Evolutionary conservation across 2,113 vertebrate species (phyloP).

Genomic region (Grammomys surdaster): DNA sequence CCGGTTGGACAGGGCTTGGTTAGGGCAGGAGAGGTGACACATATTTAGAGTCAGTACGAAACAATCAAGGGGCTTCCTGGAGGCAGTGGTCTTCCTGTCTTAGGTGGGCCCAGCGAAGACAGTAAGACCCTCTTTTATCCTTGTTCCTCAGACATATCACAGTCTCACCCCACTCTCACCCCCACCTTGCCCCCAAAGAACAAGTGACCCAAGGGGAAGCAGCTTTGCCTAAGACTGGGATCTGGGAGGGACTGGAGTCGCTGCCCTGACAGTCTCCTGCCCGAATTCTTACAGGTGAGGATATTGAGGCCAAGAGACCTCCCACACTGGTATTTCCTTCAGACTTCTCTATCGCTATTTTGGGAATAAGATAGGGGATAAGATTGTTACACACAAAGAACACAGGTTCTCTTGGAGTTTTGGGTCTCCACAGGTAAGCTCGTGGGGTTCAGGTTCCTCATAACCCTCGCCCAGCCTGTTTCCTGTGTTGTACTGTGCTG

Average conservation of each 20-base stretch:
- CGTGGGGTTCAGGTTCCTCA: neutral
- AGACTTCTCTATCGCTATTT: neutral
- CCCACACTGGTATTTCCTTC: neutral
- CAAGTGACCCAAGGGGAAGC: neutral
- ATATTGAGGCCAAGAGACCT: neutral
- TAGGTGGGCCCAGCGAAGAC: neutral
- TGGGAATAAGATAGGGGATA: neutral
- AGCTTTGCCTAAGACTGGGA: neutral
- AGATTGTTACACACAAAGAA: neutral
- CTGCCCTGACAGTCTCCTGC: too few relatives aligned
- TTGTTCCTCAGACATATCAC: neutral
- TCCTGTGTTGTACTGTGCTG: neutral
- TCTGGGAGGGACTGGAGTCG: neutral
- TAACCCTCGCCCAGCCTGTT: too few relatives aligned
- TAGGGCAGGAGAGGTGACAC: neutral
- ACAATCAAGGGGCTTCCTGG: neutral
- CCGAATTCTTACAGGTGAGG: neutral
- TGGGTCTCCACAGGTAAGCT: neutral
- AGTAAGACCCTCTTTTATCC: neutral
- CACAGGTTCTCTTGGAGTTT: neutral
- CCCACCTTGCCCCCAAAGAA: neutral
- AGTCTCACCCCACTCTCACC: too few relatives aligned
- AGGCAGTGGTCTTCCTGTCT: neutral
- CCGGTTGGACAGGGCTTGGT: neutral
- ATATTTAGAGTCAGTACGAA: neutral